Evolutionary conservation across 2,888 invertebrate species (phyloP).

Genomic region (Empis stercorea): DNA sequence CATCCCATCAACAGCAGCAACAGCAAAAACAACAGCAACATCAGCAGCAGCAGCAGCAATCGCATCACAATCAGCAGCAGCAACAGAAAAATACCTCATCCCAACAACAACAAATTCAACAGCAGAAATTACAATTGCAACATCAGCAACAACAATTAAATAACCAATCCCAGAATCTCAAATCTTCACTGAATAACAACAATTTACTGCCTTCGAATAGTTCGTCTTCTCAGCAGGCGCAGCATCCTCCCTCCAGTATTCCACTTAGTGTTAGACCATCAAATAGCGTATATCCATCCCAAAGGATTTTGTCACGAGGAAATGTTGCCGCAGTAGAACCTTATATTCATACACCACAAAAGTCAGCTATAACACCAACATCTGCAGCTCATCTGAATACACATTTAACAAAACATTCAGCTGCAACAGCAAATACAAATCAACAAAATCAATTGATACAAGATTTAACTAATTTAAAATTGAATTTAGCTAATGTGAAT

Average conservation of each 20-base stretch:
- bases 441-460: conserved; percentile 35
- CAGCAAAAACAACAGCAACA: conserved; percentile 17
- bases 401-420: conserved; percentile 28
- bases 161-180: neutral
- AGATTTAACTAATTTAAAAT: conserved; percentile 31
- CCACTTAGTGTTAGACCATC: conserved; percentile 18
- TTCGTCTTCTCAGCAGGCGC: conserved; percentile 9
- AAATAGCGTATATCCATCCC: conserved; percentile 31
- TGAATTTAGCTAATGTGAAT: conserved; percentile 25
- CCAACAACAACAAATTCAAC: conserved; percentile 11
- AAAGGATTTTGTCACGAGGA: conserved; percentile 42
- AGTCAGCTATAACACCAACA: conserved; percentile 37
- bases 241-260: conserved; percentile 10
- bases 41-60: conserved; percentile 15
- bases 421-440: conserved; percentile 32
- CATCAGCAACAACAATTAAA: conserved; percentile 30
- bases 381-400: conserved; percentile 14
- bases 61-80: conserved; percentile 21
- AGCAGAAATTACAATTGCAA: conserved; percentile 34
- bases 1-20: conserved; percentile 21
- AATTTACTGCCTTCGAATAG: conserved; percentile 10
- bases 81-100: conserved; percentile 30
- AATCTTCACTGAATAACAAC: too few species aligned
- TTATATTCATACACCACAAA: conserved; percentile 69
- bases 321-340: conserved; percentile 82